A percentile compares a stretch with the other conserved stretches of the same genome.
Evolutionary conservation across 2,888 invertebrate species (phyloP).

Genomic region (Limnephilus rhombicus): DNA sequence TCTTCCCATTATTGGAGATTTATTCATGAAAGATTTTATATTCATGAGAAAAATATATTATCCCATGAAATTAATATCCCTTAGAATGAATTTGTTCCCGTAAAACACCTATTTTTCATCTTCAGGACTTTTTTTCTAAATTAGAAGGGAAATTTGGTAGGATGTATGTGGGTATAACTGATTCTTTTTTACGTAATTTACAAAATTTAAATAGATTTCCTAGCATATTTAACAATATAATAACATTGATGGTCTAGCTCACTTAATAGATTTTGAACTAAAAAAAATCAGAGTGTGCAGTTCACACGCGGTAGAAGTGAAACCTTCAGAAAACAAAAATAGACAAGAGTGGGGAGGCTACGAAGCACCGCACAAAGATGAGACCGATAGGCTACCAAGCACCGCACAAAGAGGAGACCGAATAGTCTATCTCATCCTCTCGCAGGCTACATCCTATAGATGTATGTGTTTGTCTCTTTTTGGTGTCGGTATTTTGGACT

Average conservation of each 20-base stretch:
- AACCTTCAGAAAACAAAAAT: no score
- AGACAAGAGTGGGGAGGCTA: no score
- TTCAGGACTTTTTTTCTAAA: conserved; percentile 18
- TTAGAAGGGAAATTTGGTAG: not conserved
- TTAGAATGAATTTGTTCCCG: conserved; percentile 38
- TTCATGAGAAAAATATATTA: conserved; percentile 55
- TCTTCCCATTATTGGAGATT: conserved; percentile 45
- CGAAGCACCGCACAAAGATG: no score
- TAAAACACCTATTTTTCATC: conserved; percentile 33
- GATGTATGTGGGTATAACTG: no score
- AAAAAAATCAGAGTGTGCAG: no score
- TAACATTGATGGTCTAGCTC: not conserved
- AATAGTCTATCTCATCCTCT: no score
- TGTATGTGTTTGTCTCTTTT: no score
- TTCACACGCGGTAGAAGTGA: no score
- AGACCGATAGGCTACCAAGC: no score
- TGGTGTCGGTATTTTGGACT: no score
- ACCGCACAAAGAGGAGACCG: no score
- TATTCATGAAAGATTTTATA: conserved; percentile 53
- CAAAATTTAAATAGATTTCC: not conserved
- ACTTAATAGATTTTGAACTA: not conserved
- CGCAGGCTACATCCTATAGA: no score
- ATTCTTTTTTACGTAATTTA: not conserved
- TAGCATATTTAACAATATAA: not conserved
- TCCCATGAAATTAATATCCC: conserved; percentile 49